Percentiles rank a stretch among this genome's conserved stretches.
These are phyloP conservation scores for Pygoscelis antarcticus DNA, from an alignment of 2,113 vertebrate species.

Conservation along the genomic window DNA sequence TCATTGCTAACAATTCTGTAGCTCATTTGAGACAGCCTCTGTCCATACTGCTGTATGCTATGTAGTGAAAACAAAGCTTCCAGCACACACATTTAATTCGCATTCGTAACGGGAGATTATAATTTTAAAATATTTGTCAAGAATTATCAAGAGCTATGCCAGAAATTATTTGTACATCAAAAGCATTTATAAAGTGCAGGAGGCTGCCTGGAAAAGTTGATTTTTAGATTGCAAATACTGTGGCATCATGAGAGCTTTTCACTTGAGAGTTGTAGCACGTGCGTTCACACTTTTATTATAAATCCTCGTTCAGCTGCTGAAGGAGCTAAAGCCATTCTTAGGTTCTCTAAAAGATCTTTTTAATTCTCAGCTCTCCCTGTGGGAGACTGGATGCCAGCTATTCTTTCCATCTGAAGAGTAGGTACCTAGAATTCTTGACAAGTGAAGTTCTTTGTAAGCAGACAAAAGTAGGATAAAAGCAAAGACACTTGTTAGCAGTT, in stretches of 20 bases:
- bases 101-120: accelerated
- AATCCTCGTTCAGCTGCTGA: not conserved
- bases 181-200: not conserved
- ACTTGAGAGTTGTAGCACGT: not conserved
- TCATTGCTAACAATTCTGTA: not conserved
- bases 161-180: not conserved
- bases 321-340: slow-evolving; percentile 35
- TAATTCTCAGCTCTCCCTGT: slow-evolving; percentile 12
- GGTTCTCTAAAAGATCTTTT: slow-evolving; percentile 21
- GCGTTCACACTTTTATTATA: not conserved
- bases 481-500: not conserved
- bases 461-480: slow-evolving; percentile 21
- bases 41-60: not conserved
- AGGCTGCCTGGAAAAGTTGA: not conserved
- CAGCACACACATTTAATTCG: not conserved
- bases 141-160: not conserved
- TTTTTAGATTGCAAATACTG: not conserved
- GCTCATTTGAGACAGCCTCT: not conserved
- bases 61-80: not conserved
- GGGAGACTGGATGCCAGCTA: slow-evolving; percentile 5
- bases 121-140: not conserved
- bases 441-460: slow-evolving; percentile 15
- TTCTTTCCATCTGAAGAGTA: slow-evolving; percentile 7
- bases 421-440: slow-evolving; percentile 24
- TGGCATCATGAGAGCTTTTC: slow-evolving; percentile 19